Evolutionary conservation across 2,888 invertebrate genomes (phyloP).

Genomic region (Andrena minutula): DNA sequence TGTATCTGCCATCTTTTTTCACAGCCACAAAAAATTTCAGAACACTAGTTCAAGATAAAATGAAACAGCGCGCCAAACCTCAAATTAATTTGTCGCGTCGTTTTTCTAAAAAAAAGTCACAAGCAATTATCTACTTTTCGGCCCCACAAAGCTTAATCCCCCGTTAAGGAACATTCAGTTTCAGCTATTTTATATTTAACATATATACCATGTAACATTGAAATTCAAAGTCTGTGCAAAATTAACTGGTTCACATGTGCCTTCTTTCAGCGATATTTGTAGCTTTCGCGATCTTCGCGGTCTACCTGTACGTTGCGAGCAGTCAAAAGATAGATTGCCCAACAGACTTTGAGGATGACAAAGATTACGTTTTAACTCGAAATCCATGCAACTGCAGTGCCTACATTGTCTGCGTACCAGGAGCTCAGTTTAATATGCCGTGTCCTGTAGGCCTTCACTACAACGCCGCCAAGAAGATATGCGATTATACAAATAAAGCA

Average conservation of each 20-base stretch:
- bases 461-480: background rate
- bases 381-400: background rate
- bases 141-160: no score
- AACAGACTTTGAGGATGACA: background rate
- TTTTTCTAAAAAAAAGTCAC: no score
- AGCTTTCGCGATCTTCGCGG: background rate
- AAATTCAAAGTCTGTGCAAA: no score
- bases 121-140: no score
- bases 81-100: no score
- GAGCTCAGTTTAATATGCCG: background rate
- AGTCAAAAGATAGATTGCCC: background rate
- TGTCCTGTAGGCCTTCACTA: background rate
- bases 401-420: background rate
- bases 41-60: no score
- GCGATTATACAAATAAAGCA: background rate
- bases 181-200: no score
- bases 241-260: background rate
- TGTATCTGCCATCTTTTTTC: no score
- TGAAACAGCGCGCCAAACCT: no score
- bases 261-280: background rate
- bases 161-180: no score
- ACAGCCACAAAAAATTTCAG: no score
- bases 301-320: background rate
- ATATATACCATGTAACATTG: no score
- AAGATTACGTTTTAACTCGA: background rate